Evolutionary conservation across 2,113 vertebrate genomes (phyloP), one percentile per base, ranked within the genome.

Genomic region (Limanda limanda): DNA sequence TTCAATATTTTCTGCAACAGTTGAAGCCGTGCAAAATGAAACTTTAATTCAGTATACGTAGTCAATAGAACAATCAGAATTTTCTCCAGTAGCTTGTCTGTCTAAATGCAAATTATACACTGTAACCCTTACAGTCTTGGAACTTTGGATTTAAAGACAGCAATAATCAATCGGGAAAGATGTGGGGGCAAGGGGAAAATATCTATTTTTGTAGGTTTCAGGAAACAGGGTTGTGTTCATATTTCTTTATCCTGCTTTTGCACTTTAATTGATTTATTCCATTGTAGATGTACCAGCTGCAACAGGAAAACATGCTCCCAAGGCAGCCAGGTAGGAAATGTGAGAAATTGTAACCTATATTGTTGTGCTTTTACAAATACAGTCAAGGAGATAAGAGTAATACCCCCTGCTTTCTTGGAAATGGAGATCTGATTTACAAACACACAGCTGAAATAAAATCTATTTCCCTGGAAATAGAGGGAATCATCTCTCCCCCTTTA

Each of bases 351-450:
- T 82, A 89, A 88, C 89, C 77, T 82, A 88, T 84, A 90, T 81
- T 79, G 84, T 84, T 83, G 73, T 82, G 76, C 85, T 86, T 91
- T 89, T 71, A 89, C 79, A 90, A 90, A 90, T 72, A 91, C 82
- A 89, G 89, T 89, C 76, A 86, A 83, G 89, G 83, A 89, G 88
- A 93, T 91, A 90, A 90, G 85, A 86, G 87, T 81, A 88, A 89
- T 83, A 84, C 71, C 74, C 76, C 72, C 84, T 74, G 84, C 78
- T 85, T 92, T 90, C 88, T 88, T 87, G 85, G 89, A 93, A 93
- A 88, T 81, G 54, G 86, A 81, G 62, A 84, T 85, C 81, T 91
- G 86, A 91, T 89, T 92, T 85, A 91, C 82, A 91, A 91, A 92
- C 86, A 90, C 71, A 87, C 74, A 82, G 69, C 82, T 90, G 90